Evolutionary conservation across 2,797 vertebrate species (phyloP).

Genomic region (Chaunax sp.): DNA sequence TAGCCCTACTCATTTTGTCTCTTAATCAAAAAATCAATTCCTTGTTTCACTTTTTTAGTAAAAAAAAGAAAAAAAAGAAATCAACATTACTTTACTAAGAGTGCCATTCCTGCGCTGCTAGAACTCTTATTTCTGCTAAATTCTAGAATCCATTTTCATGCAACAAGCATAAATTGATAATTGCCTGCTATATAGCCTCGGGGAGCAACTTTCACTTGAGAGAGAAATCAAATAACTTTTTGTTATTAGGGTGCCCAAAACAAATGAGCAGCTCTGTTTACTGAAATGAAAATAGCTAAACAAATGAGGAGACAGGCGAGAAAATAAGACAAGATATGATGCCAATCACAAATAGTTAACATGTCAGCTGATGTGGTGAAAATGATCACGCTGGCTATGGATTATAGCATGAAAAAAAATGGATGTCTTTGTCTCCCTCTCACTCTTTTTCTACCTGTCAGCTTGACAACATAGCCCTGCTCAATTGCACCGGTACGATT

Average conservation of each 20-base stretch:
- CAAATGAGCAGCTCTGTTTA: slow-evolving; percentile 26
- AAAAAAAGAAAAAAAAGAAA: slow-evolving; percentile 7
- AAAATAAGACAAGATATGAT: slow-evolving; percentile 29
- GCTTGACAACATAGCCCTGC: slow-evolving; percentile 30
- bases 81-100: slow-evolving; percentile 37
- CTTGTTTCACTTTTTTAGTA: slow-evolving; percentile 6
- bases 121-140: slow-evolving; percentile 35
- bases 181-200: slow-evolving; percentile 23
- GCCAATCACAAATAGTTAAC: slow-evolving; percentile 23
- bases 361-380: slow-evolving; percentile 54
- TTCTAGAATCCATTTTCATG: slow-evolving; percentile 40
- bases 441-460: not conserved
- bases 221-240: slow-evolving; percentile 47
- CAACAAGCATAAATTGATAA: slow-evolving; percentile 43
- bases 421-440: not conserved
- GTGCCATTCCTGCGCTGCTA: slow-evolving; percentile 64
- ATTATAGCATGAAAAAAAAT: slow-evolving; percentile 13
- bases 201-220: slow-evolving; percentile 37
- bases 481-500: slow-evolving; percentile 53
- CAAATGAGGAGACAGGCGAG: slow-evolving; percentile 22
- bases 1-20: slow-evolving; percentile 22
- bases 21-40: slow-evolving; percentile 29
- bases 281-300: slow-evolving; percentile 50
- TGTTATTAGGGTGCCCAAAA: slow-evolving; percentile 42
- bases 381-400: slow-evolving; percentile 32